Evolutionary conservation across 2,113 vertebrate genomes (phyloP).

Genomic region (Cephalopholis sonnerati): DNA sequence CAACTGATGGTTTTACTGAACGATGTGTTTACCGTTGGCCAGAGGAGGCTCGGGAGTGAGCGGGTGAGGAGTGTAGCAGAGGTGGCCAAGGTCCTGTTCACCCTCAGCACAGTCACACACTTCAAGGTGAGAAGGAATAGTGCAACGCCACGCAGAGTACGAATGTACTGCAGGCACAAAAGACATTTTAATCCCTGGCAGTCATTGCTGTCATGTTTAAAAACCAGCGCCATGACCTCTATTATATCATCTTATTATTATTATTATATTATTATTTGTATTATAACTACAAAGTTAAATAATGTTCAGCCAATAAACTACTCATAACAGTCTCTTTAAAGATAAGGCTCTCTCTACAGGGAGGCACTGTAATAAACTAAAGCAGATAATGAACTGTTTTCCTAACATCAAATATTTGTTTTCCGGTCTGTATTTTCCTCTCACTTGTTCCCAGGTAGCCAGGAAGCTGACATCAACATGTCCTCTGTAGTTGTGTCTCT

Average conservation of each 20-base stretch:
- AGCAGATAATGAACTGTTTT: not conserved
- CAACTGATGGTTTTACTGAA: not conserved
- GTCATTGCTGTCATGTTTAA: not conserved
- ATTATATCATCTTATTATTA: no score
- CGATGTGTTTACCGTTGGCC: conserved; percentile 73
- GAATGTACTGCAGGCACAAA: conserved; percentile 69
- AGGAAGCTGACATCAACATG: conserved; percentile 78
- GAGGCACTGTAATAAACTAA: not conserved
- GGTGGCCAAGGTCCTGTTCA: conserved; percentile 40
- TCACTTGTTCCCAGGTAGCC: conserved; percentile 83
- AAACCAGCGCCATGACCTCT: not conserved
- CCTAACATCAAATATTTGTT: conserved; percentile 28
- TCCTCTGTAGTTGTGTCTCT: conserved; percentile 65
- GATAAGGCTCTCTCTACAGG: not conserved
- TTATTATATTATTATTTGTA: no score
- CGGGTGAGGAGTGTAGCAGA: conserved; percentile 38
- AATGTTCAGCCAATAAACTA: not conserved
- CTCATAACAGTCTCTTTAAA: not conserved
- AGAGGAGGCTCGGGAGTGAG: conserved; percentile 59
- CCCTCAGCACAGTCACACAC: conserved; percentile 62
- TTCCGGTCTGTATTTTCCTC: conserved; percentile 1
- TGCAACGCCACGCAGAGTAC: conserved; percentile 75
- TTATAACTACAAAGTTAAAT: not conserved
- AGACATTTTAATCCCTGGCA: not conserved
- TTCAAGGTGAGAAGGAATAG: conserved; percentile 83